Conservation (phyloP, 2,113 vertebrate genomes). For the Corythaeola cristata region DNA sequence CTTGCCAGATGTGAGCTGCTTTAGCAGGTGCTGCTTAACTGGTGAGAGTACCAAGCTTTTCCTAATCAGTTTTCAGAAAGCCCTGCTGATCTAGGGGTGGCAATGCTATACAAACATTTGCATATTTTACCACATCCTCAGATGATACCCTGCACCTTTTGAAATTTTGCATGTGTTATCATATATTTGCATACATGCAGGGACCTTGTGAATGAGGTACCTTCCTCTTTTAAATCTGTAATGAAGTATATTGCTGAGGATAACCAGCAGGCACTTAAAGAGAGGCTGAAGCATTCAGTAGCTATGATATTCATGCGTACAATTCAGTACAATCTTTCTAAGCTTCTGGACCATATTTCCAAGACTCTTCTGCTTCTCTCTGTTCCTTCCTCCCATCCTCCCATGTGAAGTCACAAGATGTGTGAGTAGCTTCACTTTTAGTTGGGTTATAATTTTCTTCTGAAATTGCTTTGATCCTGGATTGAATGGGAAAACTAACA, state of each 20-base stretch:
- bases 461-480: background rate
- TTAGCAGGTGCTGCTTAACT: background rate
- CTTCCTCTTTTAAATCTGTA: background rate
- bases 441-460: background rate
- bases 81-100: background rate
- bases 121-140: background rate
- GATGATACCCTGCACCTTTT: background rate
- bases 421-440: background rate
- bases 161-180: background rate
- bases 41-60: background rate
- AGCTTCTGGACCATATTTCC: background rate
- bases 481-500: background rate
- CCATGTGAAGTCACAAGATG: background rate
- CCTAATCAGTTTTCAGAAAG: background rate
- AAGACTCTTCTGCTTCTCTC: background rate
- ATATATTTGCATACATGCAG: background rate
- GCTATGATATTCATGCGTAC: background rate
- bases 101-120: background rate
- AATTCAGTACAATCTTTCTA: background rate
- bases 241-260: background rate
- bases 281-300: background rate
- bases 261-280: background rate
- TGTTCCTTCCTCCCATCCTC: background rate
- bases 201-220: background rate
- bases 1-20: background rate